Conservation (phyloP, 64 coral and sea anemone species). For the Astreopora myriophthalma region DNA sequence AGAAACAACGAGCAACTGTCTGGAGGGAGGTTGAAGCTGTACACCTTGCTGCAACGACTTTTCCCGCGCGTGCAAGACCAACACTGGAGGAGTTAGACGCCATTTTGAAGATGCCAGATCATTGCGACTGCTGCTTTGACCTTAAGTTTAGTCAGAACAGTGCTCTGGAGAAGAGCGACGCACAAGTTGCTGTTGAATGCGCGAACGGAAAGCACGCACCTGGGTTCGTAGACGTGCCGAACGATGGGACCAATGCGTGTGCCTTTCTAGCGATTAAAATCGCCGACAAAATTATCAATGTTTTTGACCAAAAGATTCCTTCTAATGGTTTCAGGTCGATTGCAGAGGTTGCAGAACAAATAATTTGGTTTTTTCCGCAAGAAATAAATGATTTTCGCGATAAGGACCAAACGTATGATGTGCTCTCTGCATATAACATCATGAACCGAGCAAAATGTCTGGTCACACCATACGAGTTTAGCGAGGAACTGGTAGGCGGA, state of each 20-base stretch:
- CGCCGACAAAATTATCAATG: slow-evolving; percentile 49
- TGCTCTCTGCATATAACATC: slow-evolving; percentile 25
- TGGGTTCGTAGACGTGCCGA: slow-evolving; percentile 28
- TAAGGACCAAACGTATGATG: slow-evolving; percentile 24
- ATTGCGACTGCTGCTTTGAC: slow-evolving; percentile 42
- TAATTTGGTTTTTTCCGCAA: slow-evolving; percentile 21
- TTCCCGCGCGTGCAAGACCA: slow-evolving; percentile 36
- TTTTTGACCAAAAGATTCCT: slow-evolving; percentile 36
- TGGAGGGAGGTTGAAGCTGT: slow-evolving; percentile 41
- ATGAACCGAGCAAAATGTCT: slow-evolving; percentile 2
- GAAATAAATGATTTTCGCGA: slow-evolving; percentile 43
- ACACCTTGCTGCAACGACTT: slow-evolving; percentile 27
- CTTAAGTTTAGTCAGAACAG: slow-evolving; percentile 38
- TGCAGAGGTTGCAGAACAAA: slow-evolving; percentile 8
- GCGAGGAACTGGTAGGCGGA: slow-evolving; percentile 11
- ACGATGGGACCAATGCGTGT: slow-evolving; percentile 24
- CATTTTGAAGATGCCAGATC: slow-evolving; percentile 47
- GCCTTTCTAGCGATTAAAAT: slow-evolving; percentile 46
- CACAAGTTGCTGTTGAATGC: background rate
- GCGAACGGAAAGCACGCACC: slow-evolving; percentile 6
- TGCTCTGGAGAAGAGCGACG: slow-evolving; percentile 37
- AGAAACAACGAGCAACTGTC: slow-evolving; percentile 32
- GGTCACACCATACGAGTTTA: slow-evolving; percentile 25
- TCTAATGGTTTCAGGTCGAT: slow-evolving; percentile 15
- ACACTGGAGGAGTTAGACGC: slow-evolving; percentile 42